Conservation (phyloP, 2,888 invertebrate genomes). For the Eristalinus sepulchralis region DNA sequence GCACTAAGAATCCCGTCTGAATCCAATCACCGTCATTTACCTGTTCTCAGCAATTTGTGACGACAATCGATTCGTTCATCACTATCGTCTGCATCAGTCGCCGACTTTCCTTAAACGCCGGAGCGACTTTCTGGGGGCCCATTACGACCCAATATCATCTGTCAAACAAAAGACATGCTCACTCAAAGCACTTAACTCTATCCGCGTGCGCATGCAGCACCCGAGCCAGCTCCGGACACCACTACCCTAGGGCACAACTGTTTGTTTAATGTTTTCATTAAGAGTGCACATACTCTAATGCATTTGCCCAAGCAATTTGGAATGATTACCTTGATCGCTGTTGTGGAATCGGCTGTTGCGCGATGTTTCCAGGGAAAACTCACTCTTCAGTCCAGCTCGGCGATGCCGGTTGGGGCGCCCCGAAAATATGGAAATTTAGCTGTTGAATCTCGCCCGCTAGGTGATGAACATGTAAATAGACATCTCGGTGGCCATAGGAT, state of each 20-base stretch:
- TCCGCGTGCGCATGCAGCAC: slow-evolving; percentile 5
- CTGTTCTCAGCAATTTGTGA: slow-evolving; percentile 28
- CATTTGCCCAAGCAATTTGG: slow-evolving; percentile 59
- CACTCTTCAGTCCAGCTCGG: not conserved
- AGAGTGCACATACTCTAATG: slow-evolving; percentile 51
- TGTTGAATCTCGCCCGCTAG: not conserved
- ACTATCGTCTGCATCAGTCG: not conserved
- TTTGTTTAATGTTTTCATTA: slow-evolving; percentile 64
- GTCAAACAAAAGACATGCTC: slow-evolving; percentile 52
- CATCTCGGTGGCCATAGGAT: not conserved
- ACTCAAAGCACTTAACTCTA: slow-evolving; percentile 48
- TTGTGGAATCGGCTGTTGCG: not conserved
- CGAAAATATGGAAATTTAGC: slow-evolving; percentile 26
- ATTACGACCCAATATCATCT: slow-evolving; percentile 20
- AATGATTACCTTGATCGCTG: slow-evolving; percentile 52
- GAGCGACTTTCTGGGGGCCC: not conserved
- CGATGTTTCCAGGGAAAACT: not conserved
- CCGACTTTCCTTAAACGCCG: slow-evolving; percentile 11
- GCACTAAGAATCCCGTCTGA: not conserved
- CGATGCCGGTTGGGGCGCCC: not conserved
- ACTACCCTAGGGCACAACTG: slow-evolving; percentile 43
- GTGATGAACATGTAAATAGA: slow-evolving; percentile 7
- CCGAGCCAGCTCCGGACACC: not conserved
- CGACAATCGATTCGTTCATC: slow-evolving; percentile 16
- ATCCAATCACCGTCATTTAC: slow-evolving; percentile 29